These are phyloP conservation scores for Graphium colonna DNA, from an alignment of 2,888 invertebrate species.

Conservation along the genomic window DNA sequence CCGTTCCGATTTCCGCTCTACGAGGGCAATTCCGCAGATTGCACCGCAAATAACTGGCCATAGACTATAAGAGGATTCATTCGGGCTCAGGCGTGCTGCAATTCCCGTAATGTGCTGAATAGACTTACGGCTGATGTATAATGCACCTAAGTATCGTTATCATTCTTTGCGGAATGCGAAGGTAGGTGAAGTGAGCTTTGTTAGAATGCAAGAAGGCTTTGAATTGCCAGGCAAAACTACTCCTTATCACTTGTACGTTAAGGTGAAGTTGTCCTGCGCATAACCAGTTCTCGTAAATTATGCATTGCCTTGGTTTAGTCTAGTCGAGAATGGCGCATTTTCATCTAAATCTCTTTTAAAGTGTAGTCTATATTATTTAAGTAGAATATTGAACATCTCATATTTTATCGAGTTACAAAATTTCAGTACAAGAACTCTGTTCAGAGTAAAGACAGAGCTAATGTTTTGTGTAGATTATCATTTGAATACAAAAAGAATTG, in stretches of 20 bases:
- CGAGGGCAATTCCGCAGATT: constrained; percentile 7
- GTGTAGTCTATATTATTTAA: background rate
- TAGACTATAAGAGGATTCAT: constrained; percentile 4
- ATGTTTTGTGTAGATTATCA: too few species aligned
- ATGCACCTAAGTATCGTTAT: background rate
- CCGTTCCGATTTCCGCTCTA: constrained; percentile 6
- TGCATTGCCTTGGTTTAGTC: constrained; percentile 4
- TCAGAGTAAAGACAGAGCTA: too few species aligned
- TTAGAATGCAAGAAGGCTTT: background rate
- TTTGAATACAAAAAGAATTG: too few species aligned
- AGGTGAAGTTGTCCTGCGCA: background rate
- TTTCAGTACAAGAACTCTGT: too few species aligned
- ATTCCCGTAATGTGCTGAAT: background rate
- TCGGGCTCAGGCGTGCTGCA: background rate
- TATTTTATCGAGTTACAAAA: too few species aligned
- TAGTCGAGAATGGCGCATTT: constrained; percentile 2
- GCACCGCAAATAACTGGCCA: constrained; percentile 8
- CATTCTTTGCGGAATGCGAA: background rate
- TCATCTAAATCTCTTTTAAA: constrained; percentile 12
- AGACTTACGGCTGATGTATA: background rate
- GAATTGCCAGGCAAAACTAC: background rate
- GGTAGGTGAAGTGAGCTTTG: background rate
- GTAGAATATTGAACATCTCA: background rate
- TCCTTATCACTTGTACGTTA: background rate
- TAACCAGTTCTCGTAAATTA: constrained; percentile 4